Conservation (phyloP, 1,140 invertebrate genomes). For the Solenopsis invicta region DNA sequence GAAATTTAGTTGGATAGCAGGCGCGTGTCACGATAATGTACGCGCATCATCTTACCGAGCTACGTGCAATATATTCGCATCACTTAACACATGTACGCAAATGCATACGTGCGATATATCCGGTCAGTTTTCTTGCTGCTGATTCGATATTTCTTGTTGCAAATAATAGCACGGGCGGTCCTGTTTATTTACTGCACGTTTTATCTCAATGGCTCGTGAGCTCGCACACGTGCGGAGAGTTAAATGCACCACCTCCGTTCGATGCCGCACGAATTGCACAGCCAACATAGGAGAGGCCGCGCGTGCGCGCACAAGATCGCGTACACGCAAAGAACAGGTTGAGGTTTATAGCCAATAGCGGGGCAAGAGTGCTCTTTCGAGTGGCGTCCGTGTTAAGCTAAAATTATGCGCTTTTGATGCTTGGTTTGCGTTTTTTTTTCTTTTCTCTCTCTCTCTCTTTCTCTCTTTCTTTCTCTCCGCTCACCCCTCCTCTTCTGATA, state of each 20-base stretch:
- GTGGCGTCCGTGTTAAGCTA: slow-evolving; percentile 51
- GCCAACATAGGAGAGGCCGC: slow-evolving; percentile 9
- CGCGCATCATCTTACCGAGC: slow-evolving; percentile 58
- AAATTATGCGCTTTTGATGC: slow-evolving; percentile 65
- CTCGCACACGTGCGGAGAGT: slow-evolving; percentile 29
- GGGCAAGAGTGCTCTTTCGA: slow-evolving; percentile 19
- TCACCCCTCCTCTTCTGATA: background rate
- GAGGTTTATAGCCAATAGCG: slow-evolving; percentile 62
- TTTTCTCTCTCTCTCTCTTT: background rate
- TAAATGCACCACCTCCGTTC: slow-evolving; percentile 58
- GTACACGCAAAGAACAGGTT: slow-evolving; percentile 60
- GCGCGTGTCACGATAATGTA: slow-evolving; percentile 53
- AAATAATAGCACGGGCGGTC: slow-evolving; percentile 67
- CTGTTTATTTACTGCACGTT: slow-evolving; percentile 72
- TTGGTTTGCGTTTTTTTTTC: background rate
- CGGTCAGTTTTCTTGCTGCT: background rate
- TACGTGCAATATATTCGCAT: background rate
- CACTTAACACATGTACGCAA: background rate
- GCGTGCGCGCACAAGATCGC: background rate
- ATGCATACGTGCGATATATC: slow-evolving; percentile 24
- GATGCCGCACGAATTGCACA: slow-evolving; percentile 53
- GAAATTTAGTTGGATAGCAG: slow-evolving; percentile 69
- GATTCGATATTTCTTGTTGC: slow-evolving; percentile 65
- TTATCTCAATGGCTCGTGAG: slow-evolving; percentile 65
- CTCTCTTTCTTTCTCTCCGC: background rate